Evolutionary conservation across 1,140 invertebrate species (phyloP), one percentile per base, ranked within the genome.

Genomic region (Limonius californicus): DNA sequence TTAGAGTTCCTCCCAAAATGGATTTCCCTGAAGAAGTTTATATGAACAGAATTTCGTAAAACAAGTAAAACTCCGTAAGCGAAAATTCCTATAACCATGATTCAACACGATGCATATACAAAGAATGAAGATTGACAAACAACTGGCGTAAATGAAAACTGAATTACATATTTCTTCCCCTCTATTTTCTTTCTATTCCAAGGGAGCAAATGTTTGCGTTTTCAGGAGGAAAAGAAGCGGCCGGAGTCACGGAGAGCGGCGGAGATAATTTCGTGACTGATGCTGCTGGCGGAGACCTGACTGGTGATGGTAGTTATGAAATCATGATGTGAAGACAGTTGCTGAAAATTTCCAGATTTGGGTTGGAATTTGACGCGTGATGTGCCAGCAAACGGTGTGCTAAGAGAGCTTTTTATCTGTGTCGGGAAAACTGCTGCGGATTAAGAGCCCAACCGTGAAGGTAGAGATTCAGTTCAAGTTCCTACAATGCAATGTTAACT

Each of bases 121-220:
- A 27, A 27, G 23, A 27, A 27, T 27, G 9, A 32, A 62, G 58
- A 50, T 57, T 53, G 55, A 62, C 14, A 39, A 57, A 62, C 45
- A 55, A 57, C 55, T 8, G 21, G 42, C 18, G 16, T 15, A 32
- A 54, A 62, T 16, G 23, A 53, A 58, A 57, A 62, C 20, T 42
- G 56, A 58, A 55, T 35, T n/a, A 23, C 50, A 55, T 54, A 53
- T 35, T 30, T 61, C 32, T 59, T 45, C 59, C 57, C 59, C 59
- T 56, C 35, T 66, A 67, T 64, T 64, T 64, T 64, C 65, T 61
- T 64, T 67, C 58, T 64, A 67, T 64, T 64, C 56, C 58, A 42
- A 35, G 58, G 58, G 59, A 61, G 53, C 47, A 27, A 27, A 27
- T 27, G 23, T 64, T 64, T 64, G 54, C 43, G 14, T 62, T 62